phyloP scores from a whole-genome alignment of 53 echinoderm and acorn worm genomes.

The Apostichopus leukothele region DNA sequence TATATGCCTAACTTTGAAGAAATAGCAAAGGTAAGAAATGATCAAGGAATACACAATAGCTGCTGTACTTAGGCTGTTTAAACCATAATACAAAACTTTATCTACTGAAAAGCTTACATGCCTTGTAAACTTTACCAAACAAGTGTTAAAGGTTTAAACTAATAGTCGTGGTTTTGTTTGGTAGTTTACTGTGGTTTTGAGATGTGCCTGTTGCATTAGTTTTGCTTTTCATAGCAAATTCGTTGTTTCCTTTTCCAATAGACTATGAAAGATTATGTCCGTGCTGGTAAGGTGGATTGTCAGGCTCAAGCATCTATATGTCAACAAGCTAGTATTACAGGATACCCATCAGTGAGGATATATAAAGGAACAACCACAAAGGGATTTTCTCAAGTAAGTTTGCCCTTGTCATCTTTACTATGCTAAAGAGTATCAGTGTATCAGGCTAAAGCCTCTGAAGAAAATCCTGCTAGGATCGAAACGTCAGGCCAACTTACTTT shows the following conservation, averaged over 20 bases:
- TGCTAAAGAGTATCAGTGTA: not conserved
- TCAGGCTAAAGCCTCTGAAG: too few relatives aligned
- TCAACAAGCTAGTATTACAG: constrained; percentile 77
- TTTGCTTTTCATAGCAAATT: not conserved
- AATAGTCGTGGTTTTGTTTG: too few relatives aligned
- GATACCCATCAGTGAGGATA: constrained; percentile 83
- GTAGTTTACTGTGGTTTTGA: too few relatives aligned
- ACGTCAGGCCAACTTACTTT: too few relatives aligned
- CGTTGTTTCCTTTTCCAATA: constrained; percentile 20
- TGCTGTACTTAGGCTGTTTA: too few relatives aligned
- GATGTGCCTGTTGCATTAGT: too few relatives aligned
- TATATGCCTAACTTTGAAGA: constrained; percentile 89
- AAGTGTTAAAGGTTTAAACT: too few relatives aligned
- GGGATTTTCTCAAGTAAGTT: constrained; percentile 81
- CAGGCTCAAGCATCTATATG: constrained; percentile 73
- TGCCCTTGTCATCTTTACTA: too few relatives aligned
- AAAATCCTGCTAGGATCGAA: too few relatives aligned
- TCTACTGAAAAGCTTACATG: too few relatives aligned
- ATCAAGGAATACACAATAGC: constrained; percentile 41
- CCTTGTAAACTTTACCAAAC: too few relatives aligned
- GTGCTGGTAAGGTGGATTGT: constrained; percentile 87
- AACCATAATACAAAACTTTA: too few relatives aligned
- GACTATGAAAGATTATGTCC: constrained; percentile 77
- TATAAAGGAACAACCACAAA: constrained; percentile 78
- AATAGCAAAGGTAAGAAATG: constrained; percentile 68